A percentile compares a stretch with the other conserved stretches of the same genome.
Evolutionary conservation across 2,797 vertebrate genomes (phyloP).

Genomic region (Tenualosa ilisha): DNA sequence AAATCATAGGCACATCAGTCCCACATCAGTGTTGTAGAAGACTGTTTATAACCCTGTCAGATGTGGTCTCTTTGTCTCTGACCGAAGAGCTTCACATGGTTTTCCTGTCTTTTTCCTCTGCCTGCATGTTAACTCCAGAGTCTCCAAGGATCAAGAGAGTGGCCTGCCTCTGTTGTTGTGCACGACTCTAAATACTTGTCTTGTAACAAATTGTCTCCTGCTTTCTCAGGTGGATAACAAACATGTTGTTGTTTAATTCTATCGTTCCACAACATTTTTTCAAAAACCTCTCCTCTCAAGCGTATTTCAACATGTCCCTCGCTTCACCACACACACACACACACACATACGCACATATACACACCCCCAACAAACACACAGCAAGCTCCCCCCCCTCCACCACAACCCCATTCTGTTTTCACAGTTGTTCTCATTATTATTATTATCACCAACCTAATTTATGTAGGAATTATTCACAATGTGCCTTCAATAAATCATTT

Average conservation of each 20-base stretch:
- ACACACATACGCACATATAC: background rate
- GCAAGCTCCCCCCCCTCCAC: conserved; percentile 5
- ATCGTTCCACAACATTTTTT: background rate
- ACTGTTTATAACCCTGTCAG: background rate
- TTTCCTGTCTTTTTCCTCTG: conserved; percentile 48
- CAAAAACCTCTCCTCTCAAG: conserved; percentile 28
- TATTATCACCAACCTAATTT: conserved; percentile 46
- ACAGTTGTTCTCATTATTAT: conserved; percentile 31
- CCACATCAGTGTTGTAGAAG: background rate
- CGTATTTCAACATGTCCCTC: conserved; percentile 10
- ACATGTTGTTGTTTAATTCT: conserved; percentile 29
- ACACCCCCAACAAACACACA: conserved; percentile 1
- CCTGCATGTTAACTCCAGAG: background rate
- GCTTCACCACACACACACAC: too few relatives aligned
- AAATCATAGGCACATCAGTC: background rate
- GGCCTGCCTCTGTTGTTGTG: conserved; percentile 38
- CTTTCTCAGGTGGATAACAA: conserved; percentile 50
- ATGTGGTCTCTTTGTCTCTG: background rate
- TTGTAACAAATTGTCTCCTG: conserved; percentile 50
- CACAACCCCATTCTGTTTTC: background rate
- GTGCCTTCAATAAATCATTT: conserved; percentile 55
- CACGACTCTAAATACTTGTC: conserved; percentile 50
- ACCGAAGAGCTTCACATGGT: background rate
- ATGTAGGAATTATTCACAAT: conserved; percentile 51
- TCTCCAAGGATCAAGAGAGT: conserved; percentile 40